These are phyloP conservation scores for Lamprologus speciosus DNA, from an alignment of 2,113 vertebrate species.

Conservation along the genomic window DNA sequence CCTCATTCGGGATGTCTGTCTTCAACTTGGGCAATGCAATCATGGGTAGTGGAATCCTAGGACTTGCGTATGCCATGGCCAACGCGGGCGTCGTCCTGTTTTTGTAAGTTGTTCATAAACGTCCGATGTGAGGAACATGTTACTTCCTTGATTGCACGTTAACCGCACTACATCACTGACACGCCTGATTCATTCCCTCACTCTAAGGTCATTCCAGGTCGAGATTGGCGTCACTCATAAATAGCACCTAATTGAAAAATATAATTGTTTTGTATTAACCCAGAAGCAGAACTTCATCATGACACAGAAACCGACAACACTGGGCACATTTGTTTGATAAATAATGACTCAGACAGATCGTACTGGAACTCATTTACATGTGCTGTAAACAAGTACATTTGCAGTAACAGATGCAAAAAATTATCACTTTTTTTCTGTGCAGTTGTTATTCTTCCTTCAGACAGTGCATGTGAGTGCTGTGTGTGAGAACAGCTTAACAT, in stretches of 20 bases:
- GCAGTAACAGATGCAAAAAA: slow-evolving; percentile 4
- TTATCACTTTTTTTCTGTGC: neutral
- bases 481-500: neutral
- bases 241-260: neutral
- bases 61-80: slow-evolving; percentile 94
- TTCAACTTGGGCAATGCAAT: slow-evolving; percentile 99
- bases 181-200: neutral
- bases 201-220: neutral
- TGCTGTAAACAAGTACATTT: neutral
- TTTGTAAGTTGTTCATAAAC: slow-evolving; percentile 77
- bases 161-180: neutral
- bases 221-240: neutral
- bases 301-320: neutral
- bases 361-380: neutral
- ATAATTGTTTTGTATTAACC: neutral
- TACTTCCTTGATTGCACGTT: neutral
- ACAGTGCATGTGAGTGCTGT: neutral
- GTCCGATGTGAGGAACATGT: neutral
- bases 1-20: slow-evolving; percentile 94
- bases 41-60: slow-evolving; percentile 97
- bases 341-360: neutral
- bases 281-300: neutral
- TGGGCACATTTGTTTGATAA: neutral
- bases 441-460: neutral
- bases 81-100: slow-evolving; percentile 94